Base-by-base conservation (phyloP, 2,113 vertebrate genomes). In the Bombycilla garrulus region DNA sequence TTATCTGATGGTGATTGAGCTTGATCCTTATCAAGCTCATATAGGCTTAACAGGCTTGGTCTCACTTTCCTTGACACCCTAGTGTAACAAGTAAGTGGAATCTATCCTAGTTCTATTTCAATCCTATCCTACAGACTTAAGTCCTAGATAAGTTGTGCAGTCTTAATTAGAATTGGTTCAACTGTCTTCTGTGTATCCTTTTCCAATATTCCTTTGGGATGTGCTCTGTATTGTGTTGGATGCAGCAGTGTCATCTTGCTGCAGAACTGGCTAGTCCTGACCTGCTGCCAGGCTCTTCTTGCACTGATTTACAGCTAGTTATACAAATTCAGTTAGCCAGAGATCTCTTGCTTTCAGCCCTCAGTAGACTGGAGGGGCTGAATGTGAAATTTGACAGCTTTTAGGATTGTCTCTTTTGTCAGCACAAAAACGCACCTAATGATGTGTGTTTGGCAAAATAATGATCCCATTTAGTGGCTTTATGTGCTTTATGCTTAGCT, bases 1-100 rank as follows among this genome's bases (percentile, higher is more conserved):
- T 21, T 79, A 88, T 47, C 54, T 92, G 66, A 35, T 67, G 35
- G 29, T 71, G 72, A 78, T 64, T 78, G 67, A 90, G 56, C 88
- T 66, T 93, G 67, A 96, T 94, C 88, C 90, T 80, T 77, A 82
- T 88, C 76, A 88, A 92, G 33, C 67, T 88, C 24, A 81, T 83
- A 81, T 0, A 51, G 60, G 47, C 67, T 97, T 96, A 94, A 62
- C 45, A 60, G 88, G 80, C 80, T 94, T 84, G 82, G 44, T 81
- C 29, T 92, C 56, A 8, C 80, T 96, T 90, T 91, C 56, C 60
- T 86, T 85, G 58, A 47, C 60, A 42, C 48, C 14, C 35, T 86
- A 29, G 42, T 77, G 26, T 44, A 86, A 57, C 8, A 38, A 76
- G 71, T 33, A 20, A 88, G 21, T 26, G 60, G 78, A 71, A 82